Base-by-base conservation (phyloP, 2,113 vertebrate genomes). In the Osmerus mordax region DNA sequence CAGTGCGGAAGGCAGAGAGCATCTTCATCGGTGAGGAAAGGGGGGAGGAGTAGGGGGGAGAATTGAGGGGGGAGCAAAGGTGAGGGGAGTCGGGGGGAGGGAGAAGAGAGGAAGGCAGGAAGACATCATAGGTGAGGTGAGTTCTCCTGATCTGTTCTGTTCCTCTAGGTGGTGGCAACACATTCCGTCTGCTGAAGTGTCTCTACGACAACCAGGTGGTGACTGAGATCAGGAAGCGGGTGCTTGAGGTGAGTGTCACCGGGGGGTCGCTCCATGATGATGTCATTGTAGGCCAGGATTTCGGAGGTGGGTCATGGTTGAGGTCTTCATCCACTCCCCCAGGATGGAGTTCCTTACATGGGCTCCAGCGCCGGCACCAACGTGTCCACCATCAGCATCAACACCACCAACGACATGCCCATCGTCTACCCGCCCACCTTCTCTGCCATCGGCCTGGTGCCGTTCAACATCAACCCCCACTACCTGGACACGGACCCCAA, bases 391-490 rank as follows among this genome's bases (percentile, higher is more conserved):
- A 0, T 95, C 87, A 95, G 94, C 89, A 95, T 96, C 85, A 92
- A 75, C 80, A 95, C 94, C 70, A 96, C 93, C 78, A 96, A 96
- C 59, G 94, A 96, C 89, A 95, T 96, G 93, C 95, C 95, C 66
- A 94, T 95, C 72, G 93, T 95, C 73, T 95, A 82, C 76, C 95
- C 94, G 4, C 94, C 94, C 36, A 91, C 92, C 70, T 88, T 95
- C 75, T 32, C 84, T 21, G 94, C 93, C 73, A 87, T 96, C 28
- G 93, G 90, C 70, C 90, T 96, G 74, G 91, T 95, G 54, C 93
- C 95, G 72, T 96, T 96, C 82, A 96, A 96, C 86, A 95, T 96
- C 76, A 96, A 96, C 76, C 94, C 94, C 0, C 95, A 96, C 84
- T 96, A 90, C 81, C 84, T 94, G 87, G 95, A 96, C 58, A 7